Evolutionary conservation across 2,797 vertebrate species (phyloP).

Genomic region (Knipowitschia caucasica): DNA sequence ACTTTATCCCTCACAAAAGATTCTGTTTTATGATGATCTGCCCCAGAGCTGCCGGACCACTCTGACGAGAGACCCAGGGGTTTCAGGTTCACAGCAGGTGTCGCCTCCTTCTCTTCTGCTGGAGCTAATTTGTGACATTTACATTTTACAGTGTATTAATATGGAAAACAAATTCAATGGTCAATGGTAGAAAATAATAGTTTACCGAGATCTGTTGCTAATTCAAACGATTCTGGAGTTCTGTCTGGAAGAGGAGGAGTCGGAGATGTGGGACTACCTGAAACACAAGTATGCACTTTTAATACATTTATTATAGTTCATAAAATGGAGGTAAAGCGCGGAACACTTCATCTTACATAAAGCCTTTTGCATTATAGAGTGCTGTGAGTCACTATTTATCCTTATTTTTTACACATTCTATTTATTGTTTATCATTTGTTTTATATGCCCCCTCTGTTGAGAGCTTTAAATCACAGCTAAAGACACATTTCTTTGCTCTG

Average conservation of each 20-base stretch:
- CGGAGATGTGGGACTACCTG: conserved; percentile 76
- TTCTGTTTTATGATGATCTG: conserved; percentile 31
- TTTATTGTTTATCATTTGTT: too few relatives aligned
- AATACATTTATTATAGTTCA: too few relatives aligned
- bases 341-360: too few relatives aligned
- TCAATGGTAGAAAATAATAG: neutral
- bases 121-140: too few relatives aligned
- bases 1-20: conserved; percentile 72
- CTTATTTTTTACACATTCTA: too few relatives aligned
- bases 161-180: neutral
- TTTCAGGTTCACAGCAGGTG: conserved; percentile 13
- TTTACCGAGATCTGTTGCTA: conserved; percentile 75
- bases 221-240: conserved; percentile 86
- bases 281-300: neutral
- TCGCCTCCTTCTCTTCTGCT: conserved; percentile 26
- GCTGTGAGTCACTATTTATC: too few relatives aligned
- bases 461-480: too few relatives aligned
- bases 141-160: too few relatives aligned
- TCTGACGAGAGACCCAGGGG: conserved; percentile 70
- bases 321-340: too few relatives aligned
- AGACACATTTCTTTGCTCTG: too few relatives aligned
- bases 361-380: too few relatives aligned
- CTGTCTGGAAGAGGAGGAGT: conserved; percentile 86
- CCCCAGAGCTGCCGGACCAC: conserved; percentile 61
- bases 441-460: too few relatives aligned